Evolutionary conservation across 2,113 vertebrate genomes (phyloP).

Genomic region (Xyrauchen texanus): DNA sequence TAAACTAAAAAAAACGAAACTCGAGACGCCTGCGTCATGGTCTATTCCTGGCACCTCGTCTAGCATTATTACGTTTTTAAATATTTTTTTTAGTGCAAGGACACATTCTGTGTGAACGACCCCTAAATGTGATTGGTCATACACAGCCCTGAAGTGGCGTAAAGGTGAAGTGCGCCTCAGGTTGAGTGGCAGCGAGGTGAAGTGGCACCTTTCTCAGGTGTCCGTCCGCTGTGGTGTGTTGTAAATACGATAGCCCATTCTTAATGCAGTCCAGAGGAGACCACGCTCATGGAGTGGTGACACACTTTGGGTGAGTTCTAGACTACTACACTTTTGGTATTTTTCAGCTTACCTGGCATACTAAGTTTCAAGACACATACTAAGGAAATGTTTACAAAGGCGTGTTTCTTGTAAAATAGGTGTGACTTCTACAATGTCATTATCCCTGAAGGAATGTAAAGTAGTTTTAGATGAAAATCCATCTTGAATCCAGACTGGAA

Average conservation of each 20-base stretch:
- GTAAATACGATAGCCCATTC: slow-evolving; percentile 27
- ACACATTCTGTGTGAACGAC: too few species aligned
- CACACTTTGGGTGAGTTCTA: slow-evolving; percentile 44
- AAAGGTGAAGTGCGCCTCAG: background rate
- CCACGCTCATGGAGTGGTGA: slow-evolving; percentile 46
- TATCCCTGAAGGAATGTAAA: background rate
- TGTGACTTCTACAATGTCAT: background rate
- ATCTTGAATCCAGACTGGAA: too few species aligned
- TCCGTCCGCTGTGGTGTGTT: background rate
- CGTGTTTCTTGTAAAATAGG: background rate
- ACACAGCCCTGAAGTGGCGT: slow-evolving; percentile 22
- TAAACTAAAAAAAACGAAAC: too few species aligned
- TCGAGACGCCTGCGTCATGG: too few species aligned
- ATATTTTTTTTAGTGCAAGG: too few species aligned
- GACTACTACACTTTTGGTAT: background rate
- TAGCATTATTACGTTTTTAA: too few species aligned
- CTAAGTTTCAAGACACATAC: background rate
- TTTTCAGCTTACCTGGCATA: background rate
- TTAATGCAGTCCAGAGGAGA: slow-evolving; percentile 33
- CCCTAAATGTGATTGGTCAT: background rate
- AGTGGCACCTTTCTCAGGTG: slow-evolving; percentile 32
- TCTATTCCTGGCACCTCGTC: too few species aligned
- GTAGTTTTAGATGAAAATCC: background rate
- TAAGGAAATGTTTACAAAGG: background rate
- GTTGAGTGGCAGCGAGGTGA: background rate